Evolutionary conservation across 30 jellyfish, hydroid and myxozoan genomes (phyloP), one percentile per base, ranked within the genome.

Genomic region (Aurelia sp.): DNA sequence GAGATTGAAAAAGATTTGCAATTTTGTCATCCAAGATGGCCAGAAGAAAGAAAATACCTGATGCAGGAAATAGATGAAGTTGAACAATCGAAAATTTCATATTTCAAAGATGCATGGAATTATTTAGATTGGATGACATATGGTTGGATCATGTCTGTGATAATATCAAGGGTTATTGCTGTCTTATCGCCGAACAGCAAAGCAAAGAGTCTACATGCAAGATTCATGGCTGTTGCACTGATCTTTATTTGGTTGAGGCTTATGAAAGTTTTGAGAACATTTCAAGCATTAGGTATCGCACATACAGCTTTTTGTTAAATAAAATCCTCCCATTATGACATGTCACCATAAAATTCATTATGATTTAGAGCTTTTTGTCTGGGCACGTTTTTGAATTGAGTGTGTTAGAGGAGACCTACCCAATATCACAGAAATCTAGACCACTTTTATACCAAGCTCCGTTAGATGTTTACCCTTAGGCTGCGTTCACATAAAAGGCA

Each of bases 11-110:
- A 65, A 59, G 99, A 94, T 76, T 64, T 94, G 84, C 87, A 68
- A 41, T 94, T 57, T 50, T 94, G 99, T 70, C 99, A 94, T 60
- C 99, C 99, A 35, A 63, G 97, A n/a, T 94, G 97, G 97, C 99
- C 99, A 8, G 99, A 94, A 63, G 99, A 94, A 63, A 72, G 87
- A 72, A 89, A 88, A 63, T 94, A 94, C 50, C 59, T 94, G 5
- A 60, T 65, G 13, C 99, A 87, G 70, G 99, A 94, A 64, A 53
- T 88, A 1, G 97, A 94, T 11, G 88, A 84, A 50, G 91, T 94
- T 6, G 76, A 89, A 11, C 70, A 72, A 5, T 66, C 97, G n/a
- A 63, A 81, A 53, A 78, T 94, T 11, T 63, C 94, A 12, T 94
- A 94, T 80, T 89, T 94, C 75, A 85, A 79, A 59, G 99, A 94